phyloP scores from a whole-genome alignment of 2,797 vertebrate species.

The Parambassis ranga region DNA sequence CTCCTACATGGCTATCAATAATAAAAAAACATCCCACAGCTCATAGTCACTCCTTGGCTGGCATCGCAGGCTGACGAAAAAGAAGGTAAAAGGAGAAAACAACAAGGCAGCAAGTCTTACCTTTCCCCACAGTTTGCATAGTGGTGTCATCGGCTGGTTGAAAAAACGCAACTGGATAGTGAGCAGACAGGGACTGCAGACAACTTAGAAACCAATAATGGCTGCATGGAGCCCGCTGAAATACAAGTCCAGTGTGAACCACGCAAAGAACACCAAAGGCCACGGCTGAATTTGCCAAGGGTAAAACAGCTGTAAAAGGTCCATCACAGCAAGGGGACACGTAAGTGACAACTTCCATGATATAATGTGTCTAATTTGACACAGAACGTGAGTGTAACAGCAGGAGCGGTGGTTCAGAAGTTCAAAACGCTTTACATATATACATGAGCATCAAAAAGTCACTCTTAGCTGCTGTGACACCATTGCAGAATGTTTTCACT shows the following conservation, averaged over 20 bases:
- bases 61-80: slow-evolving; percentile 39
- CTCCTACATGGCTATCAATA: slow-evolving; percentile 73
- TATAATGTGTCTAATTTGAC: not conserved
- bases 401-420: rapidly evolving
- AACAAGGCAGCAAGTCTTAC: slow-evolving; percentile 20
- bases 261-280: slow-evolving; percentile 8
- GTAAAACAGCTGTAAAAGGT: slow-evolving; percentile 8
- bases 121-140: slow-evolving; percentile 40
- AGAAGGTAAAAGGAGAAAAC: slow-evolving; percentile 54
- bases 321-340: not conserved
- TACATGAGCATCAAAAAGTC: not conserved
- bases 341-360: not conserved
- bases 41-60: slow-evolving; percentile 40
- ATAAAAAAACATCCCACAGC: slow-evolving; percentile 62
- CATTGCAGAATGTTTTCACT: no score
- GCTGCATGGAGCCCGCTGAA: slow-evolving; percentile 9
- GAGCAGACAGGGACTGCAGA: slow-evolving; percentile 7
- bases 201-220: slow-evolving; percentile 38
- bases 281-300: slow-evolving; percentile 24
- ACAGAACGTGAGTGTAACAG: not conserved
- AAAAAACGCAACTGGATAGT: slow-evolving; percentile 34
- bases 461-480: no score
- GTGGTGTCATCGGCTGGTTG: slow-evolving; percentile 20
- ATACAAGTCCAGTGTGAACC: not conserved
- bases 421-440: not conserved